A percentile compares a stretch with the other conserved stretches of the same genome.
Conservation (phyloP, 2,113 vertebrate species). For the Channa argus region DNA sequence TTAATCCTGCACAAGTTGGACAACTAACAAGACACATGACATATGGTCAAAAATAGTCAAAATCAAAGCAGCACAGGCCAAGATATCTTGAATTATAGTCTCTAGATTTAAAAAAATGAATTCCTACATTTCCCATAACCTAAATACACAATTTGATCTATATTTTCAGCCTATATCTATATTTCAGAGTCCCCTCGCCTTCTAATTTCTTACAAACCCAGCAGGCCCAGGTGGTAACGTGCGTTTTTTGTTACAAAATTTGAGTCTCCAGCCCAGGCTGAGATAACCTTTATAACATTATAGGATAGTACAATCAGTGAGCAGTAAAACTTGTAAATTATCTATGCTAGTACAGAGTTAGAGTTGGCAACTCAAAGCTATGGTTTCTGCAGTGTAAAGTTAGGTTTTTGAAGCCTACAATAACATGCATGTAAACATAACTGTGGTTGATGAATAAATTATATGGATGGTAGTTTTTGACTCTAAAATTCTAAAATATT, state of each 20-base stretch:
- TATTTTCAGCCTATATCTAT: too few species aligned
- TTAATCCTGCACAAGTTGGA: not conserved
- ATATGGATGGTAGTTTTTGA: not conserved
- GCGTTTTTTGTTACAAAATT: too few species aligned
- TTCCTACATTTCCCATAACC: not conserved
- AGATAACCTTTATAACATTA: too few species aligned
- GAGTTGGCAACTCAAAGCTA: not conserved
- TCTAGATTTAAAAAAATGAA: not conserved
- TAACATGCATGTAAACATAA: not conserved
- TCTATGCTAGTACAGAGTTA: too few species aligned
- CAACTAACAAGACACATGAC: not conserved
- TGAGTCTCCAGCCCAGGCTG: too few species aligned
- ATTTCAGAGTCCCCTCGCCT: too few species aligned
- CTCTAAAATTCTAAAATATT: not conserved
- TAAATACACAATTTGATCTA: too few species aligned
- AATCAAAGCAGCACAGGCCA: not conserved
- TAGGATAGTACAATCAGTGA: too few species aligned
- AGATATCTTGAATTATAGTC: not conserved
- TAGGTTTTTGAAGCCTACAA: not conserved
- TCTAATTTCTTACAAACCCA: too few species aligned
- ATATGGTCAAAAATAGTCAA: not conserved
- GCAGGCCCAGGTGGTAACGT: too few species aligned
- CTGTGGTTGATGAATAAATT: not conserved
- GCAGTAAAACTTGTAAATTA: too few species aligned
- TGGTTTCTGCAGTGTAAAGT: not conserved